These are phyloP conservation scores for Drosophila sproati DNA, from an alignment of 1,140 invertebrate species.

Conservation along the genomic window DNA sequence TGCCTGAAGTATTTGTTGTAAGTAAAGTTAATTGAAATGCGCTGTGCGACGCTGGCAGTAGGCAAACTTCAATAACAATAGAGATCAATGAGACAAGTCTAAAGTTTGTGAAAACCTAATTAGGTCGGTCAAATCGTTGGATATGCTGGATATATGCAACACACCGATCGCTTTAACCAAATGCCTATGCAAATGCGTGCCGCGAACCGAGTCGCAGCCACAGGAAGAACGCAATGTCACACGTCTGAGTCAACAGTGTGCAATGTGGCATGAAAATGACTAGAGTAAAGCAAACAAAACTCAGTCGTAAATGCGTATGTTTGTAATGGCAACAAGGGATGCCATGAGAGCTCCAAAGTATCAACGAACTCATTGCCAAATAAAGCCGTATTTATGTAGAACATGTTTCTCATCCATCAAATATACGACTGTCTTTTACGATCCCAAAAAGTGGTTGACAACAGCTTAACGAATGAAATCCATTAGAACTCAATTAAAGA, in stretches of 20 bases:
- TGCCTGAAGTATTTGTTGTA: slow-evolving; percentile 57
- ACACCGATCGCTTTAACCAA: slow-evolving; percentile 61
- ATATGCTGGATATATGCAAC: not conserved
- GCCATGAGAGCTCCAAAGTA: not conserved
- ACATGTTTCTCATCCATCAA: slow-evolving; percentile 53
- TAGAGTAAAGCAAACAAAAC: slow-evolving; percentile 61
- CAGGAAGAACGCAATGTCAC: slow-evolving; percentile 76
- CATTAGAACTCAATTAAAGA: slow-evolving; percentile 57
- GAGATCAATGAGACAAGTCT: slow-evolving; percentile 47
- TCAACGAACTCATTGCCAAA: slow-evolving; percentile 37
- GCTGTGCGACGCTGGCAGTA: slow-evolving; percentile 40
- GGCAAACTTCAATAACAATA: slow-evolving; percentile 7
- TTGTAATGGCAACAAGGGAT: slow-evolving; percentile 13
- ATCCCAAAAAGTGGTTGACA: slow-evolving; percentile 44
- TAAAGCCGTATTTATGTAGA: slow-evolving; percentile 34
- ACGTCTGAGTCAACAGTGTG: slow-evolving; percentile 53
- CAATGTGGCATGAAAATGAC: slow-evolving; percentile 59
- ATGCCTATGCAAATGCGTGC: slow-evolving; percentile 67
- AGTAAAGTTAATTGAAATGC: slow-evolving; percentile 71
- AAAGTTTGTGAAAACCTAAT: slow-evolving; percentile 72
- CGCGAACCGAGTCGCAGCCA: slow-evolving; percentile 39
- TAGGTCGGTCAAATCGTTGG: slow-evolving; percentile 14
- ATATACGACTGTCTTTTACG: slow-evolving; percentile 51
- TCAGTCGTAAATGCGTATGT: slow-evolving; percentile 3
- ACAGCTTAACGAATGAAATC: slow-evolving; percentile 55